Base-by-base conservation (phyloP, 2,888 invertebrate genomes). In the Drosophila nr. perissopoda region DNA sequence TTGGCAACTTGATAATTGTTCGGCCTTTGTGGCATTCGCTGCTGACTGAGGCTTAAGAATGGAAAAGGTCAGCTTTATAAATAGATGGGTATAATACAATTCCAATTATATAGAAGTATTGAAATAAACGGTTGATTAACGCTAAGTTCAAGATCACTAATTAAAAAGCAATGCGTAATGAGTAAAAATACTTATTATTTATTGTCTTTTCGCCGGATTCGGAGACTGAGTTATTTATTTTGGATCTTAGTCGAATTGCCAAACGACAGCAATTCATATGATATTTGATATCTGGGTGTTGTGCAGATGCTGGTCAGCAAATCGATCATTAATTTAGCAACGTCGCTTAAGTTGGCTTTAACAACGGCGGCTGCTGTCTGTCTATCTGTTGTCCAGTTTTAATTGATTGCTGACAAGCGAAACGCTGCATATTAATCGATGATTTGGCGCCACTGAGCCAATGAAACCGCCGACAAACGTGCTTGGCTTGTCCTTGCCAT, bases 351-450 rank as follows among this genome's bases (percentile, higher is more conserved):
- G 68, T 65, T 82, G 82, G 75, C 75, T 34, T 75, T 53, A 78
- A 72, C 78, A 56, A 42, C 60, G 33, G 45, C 62, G 27, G 51
- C 68, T 42, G 67, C 61, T 38, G 45, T 40, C 51, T 18, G 34
- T 33, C 29, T 31, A n/a, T 49, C 52, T 59, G 49, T 18, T 65
- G 25, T 38, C 51, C 62, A 54, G 53, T 57, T 80, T 77, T 73
- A 84, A 83, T 81, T 83, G 73, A 79, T 83, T 83, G 73, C 74
- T 82, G 74, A 78, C 79, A 76, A 79, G 48, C 76, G 66, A 67
- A 81, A 62, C 76, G 66, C 71, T 81, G 65, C 68, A 66, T 71
- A 69, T 77, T 76, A 78, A 80, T 79, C 69, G 59, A 61, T 79
- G 60, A 66, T 79, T 65, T 60, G 68, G 80, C 78, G 67, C 70